phyloP scores from a whole-genome alignment of 1,140 invertebrate genomes.

The Lucilia sericata region DNA sequence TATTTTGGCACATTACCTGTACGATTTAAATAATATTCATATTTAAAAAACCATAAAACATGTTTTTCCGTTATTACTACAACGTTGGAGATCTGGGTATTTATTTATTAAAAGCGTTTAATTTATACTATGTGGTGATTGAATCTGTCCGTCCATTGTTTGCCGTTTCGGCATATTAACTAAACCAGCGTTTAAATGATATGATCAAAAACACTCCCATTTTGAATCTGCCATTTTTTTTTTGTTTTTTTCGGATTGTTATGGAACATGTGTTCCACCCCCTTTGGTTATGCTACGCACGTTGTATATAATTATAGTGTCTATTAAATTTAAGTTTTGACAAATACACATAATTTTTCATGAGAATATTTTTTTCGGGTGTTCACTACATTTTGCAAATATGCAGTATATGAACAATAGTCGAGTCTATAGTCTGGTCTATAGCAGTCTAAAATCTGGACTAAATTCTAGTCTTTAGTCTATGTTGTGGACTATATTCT shows the following conservation, averaged over 20 bases:
- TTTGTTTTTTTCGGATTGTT: no score
- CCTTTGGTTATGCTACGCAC: background rate
- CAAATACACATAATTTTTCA: background rate
- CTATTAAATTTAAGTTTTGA: background rate
- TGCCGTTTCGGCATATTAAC: background rate
- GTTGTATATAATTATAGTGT: background rate
- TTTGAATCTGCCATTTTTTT: no score
- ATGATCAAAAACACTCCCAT: background rate
- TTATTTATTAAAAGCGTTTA: no score
- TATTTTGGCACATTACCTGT: slow-evolving; percentile 7
- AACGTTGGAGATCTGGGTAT: no score
- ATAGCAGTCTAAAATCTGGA: no score
- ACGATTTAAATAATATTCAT: slow-evolving; percentile 31
- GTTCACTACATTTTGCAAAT: no score
- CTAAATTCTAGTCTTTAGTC: no score
- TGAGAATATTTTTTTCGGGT: background rate
- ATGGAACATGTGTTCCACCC: background rate
- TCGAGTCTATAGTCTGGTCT: no score
- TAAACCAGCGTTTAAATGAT: background rate
- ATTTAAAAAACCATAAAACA: slow-evolving; percentile 33
- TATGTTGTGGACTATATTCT: no score
- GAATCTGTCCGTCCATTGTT: no score
- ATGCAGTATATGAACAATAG: no score
- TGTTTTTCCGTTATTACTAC: slow-evolving; percentile 4
- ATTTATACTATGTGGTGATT: no score